phyloP scores from a whole-genome alignment of 2,888 invertebrate genomes.

The Bombylius discolor region DNA sequence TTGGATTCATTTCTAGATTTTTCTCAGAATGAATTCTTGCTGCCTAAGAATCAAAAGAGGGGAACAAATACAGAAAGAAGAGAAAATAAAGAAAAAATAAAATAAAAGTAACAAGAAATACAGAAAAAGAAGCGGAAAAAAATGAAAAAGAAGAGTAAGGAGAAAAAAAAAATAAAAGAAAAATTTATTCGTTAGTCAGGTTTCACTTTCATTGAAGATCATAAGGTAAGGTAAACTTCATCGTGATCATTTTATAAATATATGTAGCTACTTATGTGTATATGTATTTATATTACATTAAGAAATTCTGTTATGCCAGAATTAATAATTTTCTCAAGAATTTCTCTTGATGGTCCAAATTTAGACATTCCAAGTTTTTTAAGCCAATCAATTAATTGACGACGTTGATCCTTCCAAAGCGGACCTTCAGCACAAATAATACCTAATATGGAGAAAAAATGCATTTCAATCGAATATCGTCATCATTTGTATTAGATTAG shows the following conservation, averaged over 20 bases:
- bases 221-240: not conserved
- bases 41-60: constrained; percentile 6
- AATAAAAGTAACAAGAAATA: constrained; percentile 4
- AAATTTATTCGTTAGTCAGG: not conserved
- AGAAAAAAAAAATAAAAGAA: not conserved
- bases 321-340: constrained; percentile 52
- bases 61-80: not conserved
- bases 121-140: constrained; percentile 2
- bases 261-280: too few species aligned
- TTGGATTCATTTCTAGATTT: constrained; percentile 31
- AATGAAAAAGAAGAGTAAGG: not conserved
- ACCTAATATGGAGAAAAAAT: constrained; percentile 40
- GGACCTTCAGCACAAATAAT: constrained; percentile 70
- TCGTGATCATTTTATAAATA: too few species aligned
- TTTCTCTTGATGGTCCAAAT: constrained; percentile 44
- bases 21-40: constrained; percentile 19
- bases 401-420: constrained; percentile 71
- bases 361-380: constrained; percentile 62
- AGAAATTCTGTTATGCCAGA: constrained; percentile 48
- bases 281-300: constrained; percentile 14
- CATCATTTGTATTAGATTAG: too few species aligned
- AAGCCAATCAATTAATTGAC: constrained; percentile 56
- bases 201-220: constrained; percentile 4
- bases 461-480: too few species aligned
- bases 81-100: constrained; percentile 5